phyloP scores from a whole-genome alignment of 1,140 invertebrate genomes.

The Ceratina japonica region DNA sequence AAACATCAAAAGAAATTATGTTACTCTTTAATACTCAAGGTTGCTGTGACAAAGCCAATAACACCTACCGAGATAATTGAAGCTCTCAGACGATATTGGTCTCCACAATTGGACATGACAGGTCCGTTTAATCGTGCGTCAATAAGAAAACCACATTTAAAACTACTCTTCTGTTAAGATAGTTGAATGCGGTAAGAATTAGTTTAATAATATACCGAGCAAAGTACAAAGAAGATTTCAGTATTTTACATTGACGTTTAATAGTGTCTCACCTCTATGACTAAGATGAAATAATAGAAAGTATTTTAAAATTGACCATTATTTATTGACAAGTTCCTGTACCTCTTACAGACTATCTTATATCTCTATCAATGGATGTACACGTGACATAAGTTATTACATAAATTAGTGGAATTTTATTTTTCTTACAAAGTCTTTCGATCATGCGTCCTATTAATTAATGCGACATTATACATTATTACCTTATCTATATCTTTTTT shows the following conservation, averaged over 20 bases:
- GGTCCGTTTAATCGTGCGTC: constrained; percentile 76
- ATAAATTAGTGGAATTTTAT: constrained; percentile 12
- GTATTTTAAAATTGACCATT: constrained; percentile 57
- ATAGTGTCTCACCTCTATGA: neutral
- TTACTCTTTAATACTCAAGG: constrained; percentile 57
- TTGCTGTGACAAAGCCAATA: constrained; percentile 72
- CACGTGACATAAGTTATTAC: constrained; percentile 10
- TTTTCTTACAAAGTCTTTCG: constrained; percentile 52
- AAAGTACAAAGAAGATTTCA: neutral
- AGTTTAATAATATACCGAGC: constrained; percentile 3
- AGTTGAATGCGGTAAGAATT: constrained; percentile 36
- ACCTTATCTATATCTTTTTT: constrained; percentile 18
- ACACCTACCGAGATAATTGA: constrained; percentile 82
- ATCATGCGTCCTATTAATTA: constrained; percentile 19
- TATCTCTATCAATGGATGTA: constrained; percentile 27
- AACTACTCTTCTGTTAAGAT: constrained; percentile 71
- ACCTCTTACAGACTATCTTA: constrained; percentile 43
- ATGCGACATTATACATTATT: neutral
- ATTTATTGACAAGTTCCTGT: constrained; percentile 62
- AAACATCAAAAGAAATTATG: neutral
- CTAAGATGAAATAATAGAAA: constrained; percentile 1
- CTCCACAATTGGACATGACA: constrained; percentile 75
- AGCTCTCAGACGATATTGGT: constrained; percentile 80
- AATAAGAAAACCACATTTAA: constrained; percentile 71
- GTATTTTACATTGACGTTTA: constrained; percentile 21